A percentile compares a stretch with the other conserved stretches of the same genome.
These are phyloP conservation scores for Pungitius pungitius DNA, from an alignment of 2,113 vertebrate genomes.

Conservation along the genomic window DNA sequence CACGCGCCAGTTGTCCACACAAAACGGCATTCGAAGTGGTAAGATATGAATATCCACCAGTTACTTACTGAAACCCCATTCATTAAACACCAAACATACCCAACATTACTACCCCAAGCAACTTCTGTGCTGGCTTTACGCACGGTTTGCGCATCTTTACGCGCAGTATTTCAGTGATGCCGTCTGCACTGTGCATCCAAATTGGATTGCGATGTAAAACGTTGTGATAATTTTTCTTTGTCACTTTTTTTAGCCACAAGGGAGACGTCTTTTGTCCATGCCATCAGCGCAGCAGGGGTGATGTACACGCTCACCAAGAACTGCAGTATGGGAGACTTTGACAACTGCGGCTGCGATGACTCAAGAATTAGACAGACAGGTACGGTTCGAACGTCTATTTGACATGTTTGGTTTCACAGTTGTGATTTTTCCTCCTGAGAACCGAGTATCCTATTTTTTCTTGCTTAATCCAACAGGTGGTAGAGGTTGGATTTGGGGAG, in stretches of 20 bases:
- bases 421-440: fast-evolving
- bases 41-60: slow-evolving; percentile 42
- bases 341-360: slow-evolving; percentile 94
- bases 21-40: slow-evolving; percentile 91
- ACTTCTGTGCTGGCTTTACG: not conserved
- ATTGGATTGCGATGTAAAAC: not conserved
- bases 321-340: slow-evolving; percentile 96
- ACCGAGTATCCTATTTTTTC: not conserved
- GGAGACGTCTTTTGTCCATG: slow-evolving; percentile 94
- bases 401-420: not conserved
- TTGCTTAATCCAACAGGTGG: slow-evolving; percentile 82
- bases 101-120: not conserved
- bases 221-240: not conserved
- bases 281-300: slow-evolving; percentile 94
- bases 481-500: slow-evolving; percentile 97
- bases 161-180: not conserved
- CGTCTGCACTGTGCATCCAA: not conserved
- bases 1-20: slow-evolving; percentile 90
- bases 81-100: not conserved
- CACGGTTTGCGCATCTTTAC: slow-evolving; percentile 36
- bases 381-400: slow-evolving; percentile 49
- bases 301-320: slow-evolving; percentile 96
- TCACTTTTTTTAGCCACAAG: slow-evolving; percentile 84
- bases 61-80: not conserved
- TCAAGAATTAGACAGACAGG: slow-evolving; percentile 90